Base-by-base conservation (phyloP, 2,888 invertebrate species). In the Nowickia ferox region DNA sequence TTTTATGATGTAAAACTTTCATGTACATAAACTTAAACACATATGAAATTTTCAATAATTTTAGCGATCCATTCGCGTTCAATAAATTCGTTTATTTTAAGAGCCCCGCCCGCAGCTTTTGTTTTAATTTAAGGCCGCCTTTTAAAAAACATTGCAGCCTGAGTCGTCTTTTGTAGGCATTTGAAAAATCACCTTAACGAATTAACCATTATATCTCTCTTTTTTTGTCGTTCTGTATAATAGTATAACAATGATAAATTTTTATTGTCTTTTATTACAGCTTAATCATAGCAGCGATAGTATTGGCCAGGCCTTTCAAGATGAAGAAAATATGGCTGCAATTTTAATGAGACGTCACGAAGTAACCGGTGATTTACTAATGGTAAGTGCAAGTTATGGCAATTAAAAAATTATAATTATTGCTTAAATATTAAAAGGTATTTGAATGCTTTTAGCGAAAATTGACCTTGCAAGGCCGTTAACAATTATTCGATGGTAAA, bases 221-320 rank as follows among this genome's bases (percentile, higher is more conserved):
- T 42, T 69, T 38, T 66, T 38, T 38, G 46, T 17, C 15, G 55
- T 66, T 17, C 42, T 40, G n/a, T 17, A 22, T 59, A 22, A 42
- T 40, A 48, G 8, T 51, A n/a, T 46, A 48, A 46, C 30, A 40
- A 66, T 30, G 30, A 17, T 19, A 53, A 22, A 30, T 3, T 51
- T 72, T 46, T 22, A 9, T 65, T 38, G 84, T 48, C 59, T 48
- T 44, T 44, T 19, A 86, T 94, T 93, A 22, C 94, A 96, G 96
- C 94, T 94, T 91, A 90, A 93, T 84, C 88, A 88, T 68, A 88
- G 87, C 68, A 80, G 88, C 61, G 90, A 91, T 89, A 96, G 97
- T 85, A 94, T 98, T 84, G 98, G 98, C 17, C 96, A 97, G 87
- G 94, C 97, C 59, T 98, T 97, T 93, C 98, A 98, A 93, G 98